These are phyloP conservation scores for Bergia puertoricense DNA, from an alignment of 92 coral and sea anemone species.

Conservation along the genomic window DNA sequence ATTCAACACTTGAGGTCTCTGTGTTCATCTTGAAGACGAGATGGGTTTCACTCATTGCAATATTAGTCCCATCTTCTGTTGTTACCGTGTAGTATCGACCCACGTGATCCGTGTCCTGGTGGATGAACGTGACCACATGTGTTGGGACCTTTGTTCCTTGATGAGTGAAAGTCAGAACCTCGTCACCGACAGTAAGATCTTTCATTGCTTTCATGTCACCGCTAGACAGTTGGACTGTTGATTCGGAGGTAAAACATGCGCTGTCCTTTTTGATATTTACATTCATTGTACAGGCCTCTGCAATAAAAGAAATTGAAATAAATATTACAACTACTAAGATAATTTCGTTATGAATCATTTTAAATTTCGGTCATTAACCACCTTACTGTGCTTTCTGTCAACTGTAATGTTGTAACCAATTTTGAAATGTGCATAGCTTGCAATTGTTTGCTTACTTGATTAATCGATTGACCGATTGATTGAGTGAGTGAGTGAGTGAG, in stretches of 20 bases:
- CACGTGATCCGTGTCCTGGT: conserved; percentile 50
- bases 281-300: conserved; percentile 67
- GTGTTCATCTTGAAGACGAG: conserved; percentile 56
- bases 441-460: too few species aligned
- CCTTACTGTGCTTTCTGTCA: too few species aligned
- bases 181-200: conserved; percentile 66
- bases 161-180: conserved; percentile 56
- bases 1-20: conserved; percentile 26
- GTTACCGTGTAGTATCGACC: conserved; percentile 67
- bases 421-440: too few species aligned
- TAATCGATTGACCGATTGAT: too few species aligned
- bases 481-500: too few species aligned
- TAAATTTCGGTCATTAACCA: too few species aligned
- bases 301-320: neutral
- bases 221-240: conserved; percentile 69
- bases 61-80: conserved; percentile 50
- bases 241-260: conserved; percentile 70
- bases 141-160: conserved; percentile 31
- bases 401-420: too few species aligned
- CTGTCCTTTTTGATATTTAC: conserved; percentile 47
- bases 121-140: conserved; percentile 72
- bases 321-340: neutral
- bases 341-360: too few species aligned
- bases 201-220: conserved; percentile 73
- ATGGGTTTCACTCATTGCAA: conserved; percentile 72